These are phyloP conservation scores for Percina caprodes DNA, from an alignment of 2,113 vertebrate genomes.

Conservation along the genomic window DNA sequence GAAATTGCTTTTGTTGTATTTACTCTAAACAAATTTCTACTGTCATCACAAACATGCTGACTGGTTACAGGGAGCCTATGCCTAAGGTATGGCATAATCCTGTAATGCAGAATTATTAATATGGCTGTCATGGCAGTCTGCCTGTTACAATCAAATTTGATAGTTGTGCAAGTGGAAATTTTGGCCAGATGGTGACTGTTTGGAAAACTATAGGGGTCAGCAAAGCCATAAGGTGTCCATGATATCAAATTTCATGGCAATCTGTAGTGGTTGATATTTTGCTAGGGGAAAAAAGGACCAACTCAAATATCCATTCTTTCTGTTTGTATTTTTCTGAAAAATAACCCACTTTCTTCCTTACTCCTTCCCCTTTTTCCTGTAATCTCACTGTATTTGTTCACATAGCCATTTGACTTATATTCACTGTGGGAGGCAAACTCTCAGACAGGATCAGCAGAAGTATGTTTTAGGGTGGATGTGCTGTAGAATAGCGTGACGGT, in stretches of 20 bases:
- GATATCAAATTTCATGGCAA: conserved; percentile 9
- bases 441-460: conserved; percentile 43
- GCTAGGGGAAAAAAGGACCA: background rate
- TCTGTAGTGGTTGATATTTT: background rate
- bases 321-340: conserved; percentile 1
- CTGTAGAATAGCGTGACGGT: conserved; percentile 37
- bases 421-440: conserved; percentile 17
- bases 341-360: too few species aligned
- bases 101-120: too few species aligned
- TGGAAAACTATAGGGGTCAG: background rate
- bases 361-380: background rate
- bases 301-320: background rate
- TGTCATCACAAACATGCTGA: background rate
- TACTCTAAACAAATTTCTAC: background rate
- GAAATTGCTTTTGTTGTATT: background rate
- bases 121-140: too few species aligned
- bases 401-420: background rate
- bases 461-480: conserved; percentile 57
- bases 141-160: too few species aligned
- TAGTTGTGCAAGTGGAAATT: background rate
- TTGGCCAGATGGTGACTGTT: conserved; percentile 10
- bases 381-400: background rate
- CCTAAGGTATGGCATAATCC: background rate
- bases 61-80: background rate
- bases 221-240: background rate